Percentiles rank a stretch among this genome's conserved stretches.
Evolutionary conservation across 2,888 invertebrate species (phyloP).

Genomic region (Lasioglossum vierecki): DNA sequence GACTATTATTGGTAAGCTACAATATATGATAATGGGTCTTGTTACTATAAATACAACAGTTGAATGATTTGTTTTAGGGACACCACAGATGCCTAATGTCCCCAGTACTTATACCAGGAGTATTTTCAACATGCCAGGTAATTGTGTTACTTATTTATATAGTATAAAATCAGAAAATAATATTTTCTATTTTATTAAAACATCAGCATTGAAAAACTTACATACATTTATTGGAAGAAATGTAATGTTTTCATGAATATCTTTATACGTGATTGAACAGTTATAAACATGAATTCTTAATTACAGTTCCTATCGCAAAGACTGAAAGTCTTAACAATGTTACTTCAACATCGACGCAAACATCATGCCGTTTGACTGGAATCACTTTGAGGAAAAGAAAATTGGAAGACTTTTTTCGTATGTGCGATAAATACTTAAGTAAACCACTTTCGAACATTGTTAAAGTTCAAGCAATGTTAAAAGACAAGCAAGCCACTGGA

Average conservation of each 20-base stretch:
- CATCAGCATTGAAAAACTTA: not conserved
- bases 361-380: not conserved
- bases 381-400: conserved; percentile 11
- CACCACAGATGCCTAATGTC: not conserved
- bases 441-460: not conserved
- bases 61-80: not conserved
- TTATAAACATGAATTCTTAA: not conserved
- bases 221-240: not conserved
- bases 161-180: not conserved
- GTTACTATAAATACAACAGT: not conserved
- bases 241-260: not conserved
- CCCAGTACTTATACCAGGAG: not conserved
- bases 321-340: conserved; percentile 3
- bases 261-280: not conserved
- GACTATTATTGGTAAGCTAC: not conserved
- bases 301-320: conserved; percentile 1
- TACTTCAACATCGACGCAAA: not conserved
- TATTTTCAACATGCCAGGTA: conserved; percentile 4
- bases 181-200: not conserved
- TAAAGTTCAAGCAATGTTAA: not conserved
- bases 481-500: conserved; percentile 2
- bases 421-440: conserved; percentile 18
- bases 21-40: not conserved
- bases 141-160: not conserved
- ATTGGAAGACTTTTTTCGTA: not conserved